Percentiles rank a stretch among this genome's conserved stretches.
Conservation (phyloP, 2,888 invertebrate species). For the Cephus nigrinus region DNA sequence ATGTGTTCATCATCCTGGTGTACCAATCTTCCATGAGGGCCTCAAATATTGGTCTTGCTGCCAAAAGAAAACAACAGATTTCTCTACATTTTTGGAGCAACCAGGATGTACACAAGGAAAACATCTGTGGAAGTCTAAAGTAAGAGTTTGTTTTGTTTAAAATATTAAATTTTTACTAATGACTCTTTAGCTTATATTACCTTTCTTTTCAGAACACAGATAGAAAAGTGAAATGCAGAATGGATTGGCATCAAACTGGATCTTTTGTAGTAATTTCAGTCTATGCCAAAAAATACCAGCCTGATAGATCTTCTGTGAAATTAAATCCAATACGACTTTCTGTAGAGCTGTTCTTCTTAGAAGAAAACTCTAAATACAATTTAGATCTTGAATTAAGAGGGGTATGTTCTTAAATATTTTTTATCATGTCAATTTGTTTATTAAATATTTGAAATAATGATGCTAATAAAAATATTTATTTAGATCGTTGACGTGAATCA, state of each 20-base stretch:
- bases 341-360: constrained; percentile 81
- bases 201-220: constrained; percentile 68
- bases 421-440: constrained; percentile 6
- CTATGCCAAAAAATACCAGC: constrained; percentile 91
- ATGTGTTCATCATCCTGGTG: constrained; percentile 88
- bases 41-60: constrained; percentile 99
- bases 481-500: constrained; percentile 82
- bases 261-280: constrained; percentile 86
- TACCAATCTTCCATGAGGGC: constrained; percentile 95
- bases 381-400: constrained; percentile 85
- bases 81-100: constrained; percentile 91
- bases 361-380: constrained; percentile 79
- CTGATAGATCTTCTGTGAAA: constrained; percentile 79
- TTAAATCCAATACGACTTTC: constrained; percentile 86
- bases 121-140: constrained; percentile 88
- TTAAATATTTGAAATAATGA: constrained; percentile 4
- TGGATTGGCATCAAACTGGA: constrained; percentile 97
- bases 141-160: constrained; percentile 46
- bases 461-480: constrained; percentile 43
- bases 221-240: constrained; percentile 78
- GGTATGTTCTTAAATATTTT: constrained; percentile 69
- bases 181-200: not conserved
- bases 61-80: constrained; percentile 89
- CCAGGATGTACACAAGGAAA: constrained; percentile 87
- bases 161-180: not conserved